These are phyloP conservation scores for Syrrhaptes paradoxus DNA, from an alignment of 2,113 vertebrate genomes.

Conservation along the genomic window DNA sequence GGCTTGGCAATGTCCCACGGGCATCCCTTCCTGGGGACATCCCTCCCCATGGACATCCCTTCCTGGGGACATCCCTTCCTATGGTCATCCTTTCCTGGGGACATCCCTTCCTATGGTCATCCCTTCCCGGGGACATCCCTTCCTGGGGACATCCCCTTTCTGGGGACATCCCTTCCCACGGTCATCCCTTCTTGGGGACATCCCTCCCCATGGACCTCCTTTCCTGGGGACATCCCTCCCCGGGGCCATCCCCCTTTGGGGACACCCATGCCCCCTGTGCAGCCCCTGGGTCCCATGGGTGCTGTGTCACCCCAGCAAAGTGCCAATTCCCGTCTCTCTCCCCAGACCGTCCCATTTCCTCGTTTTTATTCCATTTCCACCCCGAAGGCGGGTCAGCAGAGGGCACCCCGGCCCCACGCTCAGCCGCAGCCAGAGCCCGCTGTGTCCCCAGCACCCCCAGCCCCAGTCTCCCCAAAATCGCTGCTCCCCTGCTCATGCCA, in stretches of 20 bases:
- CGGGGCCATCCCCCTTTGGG: no score
- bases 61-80: background rate
- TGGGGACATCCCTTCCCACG: background rate
- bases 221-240: background rate
- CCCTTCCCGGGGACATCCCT: background rate
- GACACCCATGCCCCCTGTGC: background rate
- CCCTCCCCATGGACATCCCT: background rate
- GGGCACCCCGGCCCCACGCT: background rate
- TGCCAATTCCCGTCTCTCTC: background rate
- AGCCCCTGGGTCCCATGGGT: background rate
- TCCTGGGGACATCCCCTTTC: background rate
- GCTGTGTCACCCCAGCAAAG: background rate
- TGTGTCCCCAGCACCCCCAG: background rate
- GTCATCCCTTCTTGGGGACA: background rate
- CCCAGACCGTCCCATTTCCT: background rate
- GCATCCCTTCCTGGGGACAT: background rate
- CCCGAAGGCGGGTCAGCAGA: background rate
- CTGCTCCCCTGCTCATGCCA: background rate
- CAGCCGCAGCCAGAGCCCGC: rapidly evolving
- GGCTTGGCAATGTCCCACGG: rapidly evolving
- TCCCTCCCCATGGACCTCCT: background rate
- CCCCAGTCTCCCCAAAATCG: background rate
- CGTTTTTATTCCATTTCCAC: background rate
- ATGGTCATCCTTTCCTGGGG: background rate
- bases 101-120: background rate